Conservation (phyloP, 2,797 vertebrate species). For the Scomberomorus guttatus region DNA sequence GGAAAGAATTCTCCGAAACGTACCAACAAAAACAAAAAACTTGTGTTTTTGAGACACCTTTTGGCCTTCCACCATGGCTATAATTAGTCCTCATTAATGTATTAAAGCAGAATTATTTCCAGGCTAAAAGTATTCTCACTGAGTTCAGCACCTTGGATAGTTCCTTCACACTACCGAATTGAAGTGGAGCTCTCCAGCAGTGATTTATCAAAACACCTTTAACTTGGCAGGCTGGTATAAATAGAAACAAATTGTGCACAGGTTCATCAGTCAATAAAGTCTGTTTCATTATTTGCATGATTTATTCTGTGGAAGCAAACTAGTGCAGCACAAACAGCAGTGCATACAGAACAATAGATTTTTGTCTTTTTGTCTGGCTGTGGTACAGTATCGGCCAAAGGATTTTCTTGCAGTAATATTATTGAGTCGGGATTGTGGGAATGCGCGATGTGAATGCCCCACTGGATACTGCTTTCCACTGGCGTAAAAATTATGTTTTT, state of each 20-base stretch:
- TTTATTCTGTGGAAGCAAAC: constrained; percentile 39
- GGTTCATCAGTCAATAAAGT: constrained; percentile 36
- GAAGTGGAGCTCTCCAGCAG: constrained; percentile 12
- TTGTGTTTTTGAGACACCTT: constrained; percentile 1
- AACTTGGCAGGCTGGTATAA: constrained; percentile 26
- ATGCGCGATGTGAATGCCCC: constrained; percentile 30
- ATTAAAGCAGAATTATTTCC: constrained; percentile 33
- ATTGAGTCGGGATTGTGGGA: constrained; percentile 41
- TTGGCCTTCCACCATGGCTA: background rate
- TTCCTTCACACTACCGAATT: constrained; percentile 49
- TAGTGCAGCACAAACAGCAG: constrained; percentile 23
- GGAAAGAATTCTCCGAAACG: constrained; percentile 28
- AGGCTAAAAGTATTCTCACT: constrained; percentile 23
- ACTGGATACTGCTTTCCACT: constrained; percentile 35
- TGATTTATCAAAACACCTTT: constrained; percentile 43
- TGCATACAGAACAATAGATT: constrained; percentile 57
- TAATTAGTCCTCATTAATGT: constrained; percentile 6
- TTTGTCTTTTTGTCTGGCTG: constrained; percentile 37
- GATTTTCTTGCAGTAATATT: constrained; percentile 48
- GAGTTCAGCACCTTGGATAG: constrained; percentile 83
- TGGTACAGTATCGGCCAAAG: constrained; percentile 13
- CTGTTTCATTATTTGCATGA: constrained; percentile 65
- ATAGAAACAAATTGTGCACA: constrained; percentile 30
- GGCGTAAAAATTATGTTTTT: constrained; percentile 50
- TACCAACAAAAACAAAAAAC: background rate